phyloP scores from a whole-genome alignment of 1,140 invertebrate genomes.

The Anagrus nilaparvatae region DNA sequence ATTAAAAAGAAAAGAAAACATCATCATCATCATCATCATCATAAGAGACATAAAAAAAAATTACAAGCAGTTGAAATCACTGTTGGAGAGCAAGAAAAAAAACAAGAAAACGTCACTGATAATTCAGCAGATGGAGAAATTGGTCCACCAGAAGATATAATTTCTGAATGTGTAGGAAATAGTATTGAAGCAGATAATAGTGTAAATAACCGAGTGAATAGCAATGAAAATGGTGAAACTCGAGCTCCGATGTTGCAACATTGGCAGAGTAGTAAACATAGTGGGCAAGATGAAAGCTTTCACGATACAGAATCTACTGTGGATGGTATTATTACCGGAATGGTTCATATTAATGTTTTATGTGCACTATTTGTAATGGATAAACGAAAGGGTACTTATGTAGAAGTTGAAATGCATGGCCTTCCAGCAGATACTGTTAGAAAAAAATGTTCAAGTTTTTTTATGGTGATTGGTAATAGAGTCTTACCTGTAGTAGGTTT shows the following conservation, averaged over 20 bases:
- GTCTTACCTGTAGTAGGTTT: conserved; percentile 92
- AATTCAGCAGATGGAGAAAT: conserved; percentile 33
- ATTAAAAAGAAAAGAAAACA: conserved; percentile 99
- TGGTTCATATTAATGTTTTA: conserved; percentile 82
- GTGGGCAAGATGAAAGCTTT: conserved; percentile 46
- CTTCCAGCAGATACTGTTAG: conserved; percentile 95
- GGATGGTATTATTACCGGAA: conserved; percentile 97
- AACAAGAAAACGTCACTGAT: conserved; percentile 26
- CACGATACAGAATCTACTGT: conserved; percentile 98
- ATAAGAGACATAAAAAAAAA: conserved; percentile 41
- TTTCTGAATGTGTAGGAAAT: conserved; percentile 27
- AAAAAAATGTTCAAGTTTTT: no score
- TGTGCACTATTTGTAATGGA: conserved; percentile 93
- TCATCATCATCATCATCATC: conserved; percentile 69
- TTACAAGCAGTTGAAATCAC: conserved; percentile 20
- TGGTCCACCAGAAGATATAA: conserved; percentile 33
- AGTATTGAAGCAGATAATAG: not conserved
- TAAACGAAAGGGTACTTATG: conserved; percentile 91
- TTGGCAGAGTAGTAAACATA: conserved; percentile 54
- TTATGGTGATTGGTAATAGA: conserved; percentile 89
- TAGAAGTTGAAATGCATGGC: conserved; percentile 99
- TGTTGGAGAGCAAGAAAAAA: conserved; percentile 26
- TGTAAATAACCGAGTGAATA: conserved; percentile 22
- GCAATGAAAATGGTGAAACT: conserved; percentile 50
- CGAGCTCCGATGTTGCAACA: conserved; percentile 49